A percentile compares a stretch with the other conserved stretches of the same genome.
phyloP scores from a whole-genome alignment of 2,797 vertebrate genomes.

The Xiphorhynchus erythropygius region DNA sequence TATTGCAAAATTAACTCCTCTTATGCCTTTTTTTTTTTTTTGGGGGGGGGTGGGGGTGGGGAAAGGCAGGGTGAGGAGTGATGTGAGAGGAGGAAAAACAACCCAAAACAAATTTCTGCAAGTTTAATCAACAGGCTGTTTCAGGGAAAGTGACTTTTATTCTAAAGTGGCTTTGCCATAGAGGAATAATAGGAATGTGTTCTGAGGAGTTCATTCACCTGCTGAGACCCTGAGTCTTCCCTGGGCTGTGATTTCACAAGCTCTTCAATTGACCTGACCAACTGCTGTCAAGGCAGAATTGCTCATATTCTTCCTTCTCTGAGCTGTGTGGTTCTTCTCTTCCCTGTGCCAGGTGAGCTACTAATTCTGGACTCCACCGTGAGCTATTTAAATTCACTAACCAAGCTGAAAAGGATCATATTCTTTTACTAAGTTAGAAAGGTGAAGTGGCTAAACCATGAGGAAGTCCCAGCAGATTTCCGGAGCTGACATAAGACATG shows the following conservation, averaged over 20 bases:
- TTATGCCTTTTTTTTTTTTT: not conserved
- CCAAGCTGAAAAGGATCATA: not conserved
- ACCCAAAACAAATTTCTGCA: accelerated
- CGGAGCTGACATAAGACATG: not conserved
- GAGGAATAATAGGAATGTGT: not conserved
- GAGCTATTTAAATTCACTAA: not conserved
- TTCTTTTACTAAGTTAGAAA: not conserved
- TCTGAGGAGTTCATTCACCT: not conserved
- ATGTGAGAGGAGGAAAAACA: not conserved
- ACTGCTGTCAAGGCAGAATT: not conserved
- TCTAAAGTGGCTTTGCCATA: not conserved
- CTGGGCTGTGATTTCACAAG: not conserved
- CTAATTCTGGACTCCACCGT: not conserved
- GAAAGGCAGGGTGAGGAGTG: too few relatives aligned
- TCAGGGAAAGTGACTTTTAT: not conserved
- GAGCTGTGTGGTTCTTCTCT: not conserved
- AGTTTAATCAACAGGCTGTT: not conserved
- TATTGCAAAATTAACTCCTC: not conserved
- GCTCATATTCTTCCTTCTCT: not conserved
- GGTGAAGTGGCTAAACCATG: not conserved
- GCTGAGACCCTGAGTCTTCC: not conserved
- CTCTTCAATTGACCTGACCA: not conserved
- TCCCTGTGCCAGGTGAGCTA: not conserved
- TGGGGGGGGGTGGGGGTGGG: too few relatives aligned
- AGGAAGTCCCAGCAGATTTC: not conserved